A percentile compares a stretch with the other conserved stretches of the same genome.
These are phyloP conservation scores for Mylabris sibirica DNA, from an alignment of 2,888 invertebrate genomes.

Conservation along the genomic window DNA sequence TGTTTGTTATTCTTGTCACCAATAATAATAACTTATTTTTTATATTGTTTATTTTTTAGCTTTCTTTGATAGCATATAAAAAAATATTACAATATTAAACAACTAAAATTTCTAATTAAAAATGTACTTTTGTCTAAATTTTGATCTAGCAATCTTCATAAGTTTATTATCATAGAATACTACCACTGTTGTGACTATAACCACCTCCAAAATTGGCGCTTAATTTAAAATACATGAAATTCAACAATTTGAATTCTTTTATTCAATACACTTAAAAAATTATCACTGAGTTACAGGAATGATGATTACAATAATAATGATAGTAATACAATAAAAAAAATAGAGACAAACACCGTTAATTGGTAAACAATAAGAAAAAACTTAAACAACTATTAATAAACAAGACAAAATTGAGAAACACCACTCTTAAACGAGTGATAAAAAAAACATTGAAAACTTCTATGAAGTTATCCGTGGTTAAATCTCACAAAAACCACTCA, in stretches of 20 bases:
- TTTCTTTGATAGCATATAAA: too few species aligned
- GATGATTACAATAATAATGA: neutral
- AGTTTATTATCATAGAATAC: too few species aligned
- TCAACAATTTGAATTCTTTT: neutral
- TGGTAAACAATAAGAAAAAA: constrained; percentile 7
- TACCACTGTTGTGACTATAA: neutral
- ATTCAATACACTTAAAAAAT: neutral
- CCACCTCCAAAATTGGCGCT: neutral
- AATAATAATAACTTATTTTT: too few species aligned
- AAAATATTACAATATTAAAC: too few species aligned
- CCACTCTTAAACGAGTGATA: constrained; percentile 21
- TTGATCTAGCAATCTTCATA: too few species aligned
- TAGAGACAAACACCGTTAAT: constrained; percentile 8
- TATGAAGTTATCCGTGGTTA: too few species aligned
- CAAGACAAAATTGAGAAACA: constrained; percentile 10
- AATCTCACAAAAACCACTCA: too few species aligned
- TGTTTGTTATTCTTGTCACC: too few species aligned
- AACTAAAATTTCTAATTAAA: too few species aligned
- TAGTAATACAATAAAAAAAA: too few species aligned
- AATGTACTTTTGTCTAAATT: too few species aligned
- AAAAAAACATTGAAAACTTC: constrained; percentile 8
- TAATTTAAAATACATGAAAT: neutral
- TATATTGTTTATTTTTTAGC: too few species aligned
- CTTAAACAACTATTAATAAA: neutral
- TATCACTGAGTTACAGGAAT: constrained; percentile 5